Percentiles rank a stretch among this genome's conserved stretches.
phyloP scores from a whole-genome alignment of 2,888 invertebrate species.

The Drosophila suboccidentalis region DNA sequence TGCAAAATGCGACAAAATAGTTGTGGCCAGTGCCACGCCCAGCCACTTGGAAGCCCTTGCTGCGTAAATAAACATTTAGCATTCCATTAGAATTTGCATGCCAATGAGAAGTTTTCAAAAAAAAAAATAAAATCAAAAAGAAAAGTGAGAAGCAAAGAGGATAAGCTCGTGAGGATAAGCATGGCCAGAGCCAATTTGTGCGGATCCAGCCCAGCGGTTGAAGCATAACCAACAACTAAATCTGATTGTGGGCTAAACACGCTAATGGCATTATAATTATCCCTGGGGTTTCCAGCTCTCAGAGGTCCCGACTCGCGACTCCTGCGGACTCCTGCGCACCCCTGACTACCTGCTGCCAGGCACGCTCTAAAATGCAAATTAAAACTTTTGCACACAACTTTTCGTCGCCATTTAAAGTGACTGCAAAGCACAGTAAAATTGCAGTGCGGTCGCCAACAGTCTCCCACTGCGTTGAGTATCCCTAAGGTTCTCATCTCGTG shows the following conservation, averaged over 20 bases:
- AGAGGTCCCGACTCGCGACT: slow-evolving; percentile 3
- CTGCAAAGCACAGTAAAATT: slow-evolving; percentile 59
- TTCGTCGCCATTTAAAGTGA: slow-evolving; percentile 68
- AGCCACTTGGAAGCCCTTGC: slow-evolving; percentile 48
- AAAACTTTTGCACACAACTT: slow-evolving; percentile 68
- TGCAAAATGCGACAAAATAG: slow-evolving; percentile 77
- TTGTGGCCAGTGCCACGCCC: slow-evolving; percentile 57
- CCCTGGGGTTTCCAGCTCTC: slow-evolving; percentile 48
- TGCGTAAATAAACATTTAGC: slow-evolving; percentile 79
- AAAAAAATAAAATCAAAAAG: slow-evolving; percentile 7
- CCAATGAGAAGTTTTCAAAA: slow-evolving; percentile 27
- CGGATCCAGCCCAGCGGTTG: slow-evolving; percentile 23
- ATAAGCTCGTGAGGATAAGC: slow-evolving; percentile 44
- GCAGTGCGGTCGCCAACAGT: slow-evolving; percentile 57
- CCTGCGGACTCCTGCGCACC: not conserved
- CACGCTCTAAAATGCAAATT: slow-evolving; percentile 69
- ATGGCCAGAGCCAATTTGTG: slow-evolving; percentile 65
- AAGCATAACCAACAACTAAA: slow-evolving; percentile 50
- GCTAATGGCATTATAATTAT: slow-evolving; percentile 82
- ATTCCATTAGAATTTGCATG: slow-evolving; percentile 74
- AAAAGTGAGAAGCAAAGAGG: not conserved
- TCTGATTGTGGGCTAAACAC: slow-evolving; percentile 78
- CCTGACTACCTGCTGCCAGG: slow-evolving; percentile 35
- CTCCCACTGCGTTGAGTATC: slow-evolving; percentile 1
- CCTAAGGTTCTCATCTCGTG: not conserved